These are phyloP conservation scores for Thunnus maccoyii DNA, from an alignment of 2,113 vertebrate species.

Conservation along the genomic window DNA sequence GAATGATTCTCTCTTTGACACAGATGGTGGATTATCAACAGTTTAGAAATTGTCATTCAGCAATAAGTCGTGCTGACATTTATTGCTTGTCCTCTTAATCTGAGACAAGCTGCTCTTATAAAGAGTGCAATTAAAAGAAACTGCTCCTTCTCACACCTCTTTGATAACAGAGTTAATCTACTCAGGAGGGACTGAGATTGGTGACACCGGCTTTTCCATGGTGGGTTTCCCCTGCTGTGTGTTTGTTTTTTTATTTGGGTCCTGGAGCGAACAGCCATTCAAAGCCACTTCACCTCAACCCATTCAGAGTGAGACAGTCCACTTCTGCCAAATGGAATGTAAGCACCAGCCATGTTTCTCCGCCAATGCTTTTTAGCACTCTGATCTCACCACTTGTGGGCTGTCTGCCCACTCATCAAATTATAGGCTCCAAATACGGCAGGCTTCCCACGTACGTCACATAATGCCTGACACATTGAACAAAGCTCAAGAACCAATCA, in stretches of 20 bases:
- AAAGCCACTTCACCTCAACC: conserved; percentile 80
- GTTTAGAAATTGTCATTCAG: conserved; percentile 80
- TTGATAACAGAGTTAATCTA: conserved; percentile 80
- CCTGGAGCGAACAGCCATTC: conserved; percentile 76
- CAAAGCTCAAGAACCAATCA: conserved; percentile 79
- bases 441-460: conserved; percentile 81
- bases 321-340: conserved; percentile 81
- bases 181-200: conserved; percentile 72
- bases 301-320: conserved; percentile 76
- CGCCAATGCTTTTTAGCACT: conserved; percentile 77
- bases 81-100: conserved; percentile 82
- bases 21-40: conserved; percentile 83
- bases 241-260: conserved; percentile 77
- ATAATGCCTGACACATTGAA: conserved; percentile 80
- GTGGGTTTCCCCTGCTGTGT: conserved; percentile 68
- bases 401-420: conserved; percentile 83
- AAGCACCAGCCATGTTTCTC: conserved; percentile 75
- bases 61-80: conserved; percentile 78
- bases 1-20: conserved; percentile 73
- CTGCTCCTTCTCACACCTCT: conserved; percentile 70
- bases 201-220: conserved; percentile 69
- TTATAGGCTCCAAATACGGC: conserved; percentile 82
- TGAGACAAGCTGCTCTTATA: conserved; percentile 77
- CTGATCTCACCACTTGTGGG: conserved; percentile 79
- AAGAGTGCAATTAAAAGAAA: conserved; percentile 81